A percentile compares a stretch with the other conserved stretches of the same genome.
Evolutionary conservation across 1,140 invertebrate species (phyloP).

Genomic region (Drosophila murphyi): DNA sequence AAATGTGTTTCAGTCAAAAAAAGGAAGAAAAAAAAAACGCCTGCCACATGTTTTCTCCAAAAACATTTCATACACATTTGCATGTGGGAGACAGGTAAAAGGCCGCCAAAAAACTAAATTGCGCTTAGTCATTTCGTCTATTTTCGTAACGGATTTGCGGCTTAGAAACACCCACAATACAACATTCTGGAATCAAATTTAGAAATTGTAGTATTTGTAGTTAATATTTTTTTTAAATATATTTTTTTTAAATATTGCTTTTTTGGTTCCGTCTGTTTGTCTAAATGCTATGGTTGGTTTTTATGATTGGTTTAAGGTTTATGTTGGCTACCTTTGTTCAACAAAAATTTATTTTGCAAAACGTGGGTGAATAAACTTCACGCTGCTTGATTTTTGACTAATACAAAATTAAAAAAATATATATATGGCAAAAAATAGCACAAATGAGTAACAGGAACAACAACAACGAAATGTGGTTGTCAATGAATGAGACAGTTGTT

Average conservation of each 20-base stretch:
- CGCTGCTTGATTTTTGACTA: slow-evolving; percentile 46
- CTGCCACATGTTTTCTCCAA: slow-evolving; percentile 64
- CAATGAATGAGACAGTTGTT: slow-evolving; percentile 70
- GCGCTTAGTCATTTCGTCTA: slow-evolving; percentile 68
- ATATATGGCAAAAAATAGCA: slow-evolving; percentile 5
- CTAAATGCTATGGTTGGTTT: slow-evolving; percentile 30
- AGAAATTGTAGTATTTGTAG: no score
- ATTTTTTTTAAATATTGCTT: slow-evolving; percentile 12
- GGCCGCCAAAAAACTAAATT: slow-evolving; percentile 36
- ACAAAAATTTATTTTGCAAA: slow-evolving; percentile 30
- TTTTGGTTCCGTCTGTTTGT: slow-evolving; percentile 33
- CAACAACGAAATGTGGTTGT: slow-evolving; percentile 50
- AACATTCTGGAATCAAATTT: slow-evolving; percentile 27
- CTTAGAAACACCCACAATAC: slow-evolving; percentile 68
- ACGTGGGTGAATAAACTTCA: slow-evolving; percentile 80
- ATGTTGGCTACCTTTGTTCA: slow-evolving; percentile 54
- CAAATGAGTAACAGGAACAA: slow-evolving; percentile 11
- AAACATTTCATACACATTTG: slow-evolving; percentile 37
- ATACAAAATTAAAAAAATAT: slow-evolving; percentile 19
- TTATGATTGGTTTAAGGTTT: slow-evolving; percentile 36
- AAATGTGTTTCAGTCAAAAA: slow-evolving; percentile 21
- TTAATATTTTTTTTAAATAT: slow-evolving; percentile 21
- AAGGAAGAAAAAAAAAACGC: neutral
- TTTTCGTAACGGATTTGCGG: slow-evolving; percentile 69
- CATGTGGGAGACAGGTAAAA: slow-evolving; percentile 61